phyloP scores from a whole-genome alignment of 35 echinoderm and acorn worm genomes.

The Amphiura filiformis region DNA sequence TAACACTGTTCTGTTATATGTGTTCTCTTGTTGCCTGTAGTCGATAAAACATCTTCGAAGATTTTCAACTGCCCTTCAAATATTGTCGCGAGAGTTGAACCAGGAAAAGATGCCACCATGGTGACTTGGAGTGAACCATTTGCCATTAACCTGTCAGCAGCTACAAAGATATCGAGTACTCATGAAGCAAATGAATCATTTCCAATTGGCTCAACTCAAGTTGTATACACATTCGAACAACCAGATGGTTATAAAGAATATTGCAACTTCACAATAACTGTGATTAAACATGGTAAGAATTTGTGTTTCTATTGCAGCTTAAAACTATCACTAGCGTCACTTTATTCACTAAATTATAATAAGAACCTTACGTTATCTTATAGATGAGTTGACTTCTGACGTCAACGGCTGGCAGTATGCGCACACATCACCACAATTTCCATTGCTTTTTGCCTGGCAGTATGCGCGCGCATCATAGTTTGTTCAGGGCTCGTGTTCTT shows the following conservation, averaged over 20 bases:
- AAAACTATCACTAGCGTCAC: not conserved
- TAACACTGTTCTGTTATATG: no score
- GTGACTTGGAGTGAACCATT: not conserved
- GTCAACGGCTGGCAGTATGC: no score
- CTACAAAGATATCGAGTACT: not conserved
- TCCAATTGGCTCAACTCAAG: not conserved
- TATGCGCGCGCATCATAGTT: no score
- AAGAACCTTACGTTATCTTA: not conserved
- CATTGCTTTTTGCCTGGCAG: no score
- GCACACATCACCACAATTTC: no score
- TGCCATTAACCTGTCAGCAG: not conserved
- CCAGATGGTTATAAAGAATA: not conserved
- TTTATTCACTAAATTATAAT: not conserved
- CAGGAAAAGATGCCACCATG: not conserved
- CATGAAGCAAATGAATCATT: not conserved
- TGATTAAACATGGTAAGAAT: not conserved
- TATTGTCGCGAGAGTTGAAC: not conserved
- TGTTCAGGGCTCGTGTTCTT: no score
- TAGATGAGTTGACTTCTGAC: not conserved
- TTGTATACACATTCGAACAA: not conserved
- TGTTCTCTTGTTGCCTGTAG: no score
- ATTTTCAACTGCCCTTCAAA: no score
- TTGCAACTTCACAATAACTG: not conserved
- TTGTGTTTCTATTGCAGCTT: not conserved
- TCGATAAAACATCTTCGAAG: no score